Evolutionary conservation across 1,140 invertebrate genomes (phyloP), one percentile per base, ranked within the genome.

Genomic region (Halotydeus destructor): DNA sequence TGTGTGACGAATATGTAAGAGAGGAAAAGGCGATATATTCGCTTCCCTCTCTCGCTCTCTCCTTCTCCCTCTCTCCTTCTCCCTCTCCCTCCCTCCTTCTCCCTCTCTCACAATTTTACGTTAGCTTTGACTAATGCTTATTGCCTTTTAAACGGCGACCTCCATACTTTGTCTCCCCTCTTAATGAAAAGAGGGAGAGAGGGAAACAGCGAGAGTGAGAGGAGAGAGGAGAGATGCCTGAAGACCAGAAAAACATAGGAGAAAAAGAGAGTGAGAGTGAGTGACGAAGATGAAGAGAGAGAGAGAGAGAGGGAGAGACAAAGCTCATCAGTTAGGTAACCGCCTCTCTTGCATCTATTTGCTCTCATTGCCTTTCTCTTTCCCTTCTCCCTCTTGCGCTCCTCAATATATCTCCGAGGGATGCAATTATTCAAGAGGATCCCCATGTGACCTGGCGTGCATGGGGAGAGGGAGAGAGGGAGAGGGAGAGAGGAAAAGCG

Each of bases 301-400:
- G 5, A 34, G 32, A 34, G 32, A 34, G 32, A 16, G 32, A 34
- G 32, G 21, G 32, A 35, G 33, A 35, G 33, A 35, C 11, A 16
- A 11, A n/a, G 16, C 11, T 35, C 33, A 19, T n/a, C 12, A 31
- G 12, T 31, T 31, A 16, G 30, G 12, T 31, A 31, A 31, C 18
- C 30, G 30, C 12, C 18, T 31, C 30, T n/a, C 18, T 31, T 12
- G 16, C 18, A 31, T 31, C 30, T 31, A 31, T 31, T 12, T 12
- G 12, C 18, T 31, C 18, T 31, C 12, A 12, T 31, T 31, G 12
- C 18, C 30, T 16, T 31, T 16, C 12, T 31, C 18, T 31, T 31
- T 31, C 30, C 18, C 30, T 31, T 31, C 18, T 31, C 30, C 18
- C 30, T 12, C 12, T 12, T n/a, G 30, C 18, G 12, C 30, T n/a